A percentile compares a stretch with the other conserved stretches of the same genome.
phyloP scores from a whole-genome alignment of 2,113 vertebrate genomes.

The Spea bombifrons region DNA sequence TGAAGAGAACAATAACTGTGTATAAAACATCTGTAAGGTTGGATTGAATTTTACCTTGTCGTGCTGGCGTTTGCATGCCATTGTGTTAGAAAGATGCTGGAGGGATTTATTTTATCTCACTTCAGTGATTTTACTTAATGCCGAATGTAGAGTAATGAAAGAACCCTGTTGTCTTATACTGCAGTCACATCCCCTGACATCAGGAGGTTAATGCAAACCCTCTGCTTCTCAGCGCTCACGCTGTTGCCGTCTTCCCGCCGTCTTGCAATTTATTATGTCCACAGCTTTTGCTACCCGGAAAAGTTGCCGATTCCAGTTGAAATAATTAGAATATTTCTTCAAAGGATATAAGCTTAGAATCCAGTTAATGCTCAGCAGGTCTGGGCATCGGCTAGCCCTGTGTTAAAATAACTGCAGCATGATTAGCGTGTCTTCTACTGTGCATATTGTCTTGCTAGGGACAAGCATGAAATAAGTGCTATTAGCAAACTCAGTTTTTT shows the following conservation, averaged over 20 bases:
- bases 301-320: slow-evolving; percentile 7
- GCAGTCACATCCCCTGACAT: slow-evolving; percentile 2
- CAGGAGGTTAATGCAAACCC: slow-evolving; percentile 18
- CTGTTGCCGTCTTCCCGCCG: slow-evolving; percentile 3
- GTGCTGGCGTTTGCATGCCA: not conserved
- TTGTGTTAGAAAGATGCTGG: not conserved
- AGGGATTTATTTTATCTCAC: slow-evolving; percentile 10
- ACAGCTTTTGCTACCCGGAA: not conserved
- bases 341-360: not conserved
- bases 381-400: not conserved
- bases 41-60: not conserved
- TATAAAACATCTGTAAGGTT: not conserved
- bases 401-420: not conserved
- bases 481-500: too few relatives aligned
- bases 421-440: not conserved
- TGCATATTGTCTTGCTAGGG: not conserved
- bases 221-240: slow-evolving; percentile 9
- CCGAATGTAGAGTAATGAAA: slow-evolving; percentile 18
- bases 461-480: not conserved
- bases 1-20: not conserved
- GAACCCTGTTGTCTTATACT: not conserved
- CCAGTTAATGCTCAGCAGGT: not conserved
- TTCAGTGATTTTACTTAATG: slow-evolving; percentile 12
- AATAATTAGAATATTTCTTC: slow-evolving; percentile 4
- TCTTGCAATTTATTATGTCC: slow-evolving; percentile 19